Base-by-base conservation (phyloP, 2,113 vertebrate species). In the Acrocephalus arundinaceus region DNA sequence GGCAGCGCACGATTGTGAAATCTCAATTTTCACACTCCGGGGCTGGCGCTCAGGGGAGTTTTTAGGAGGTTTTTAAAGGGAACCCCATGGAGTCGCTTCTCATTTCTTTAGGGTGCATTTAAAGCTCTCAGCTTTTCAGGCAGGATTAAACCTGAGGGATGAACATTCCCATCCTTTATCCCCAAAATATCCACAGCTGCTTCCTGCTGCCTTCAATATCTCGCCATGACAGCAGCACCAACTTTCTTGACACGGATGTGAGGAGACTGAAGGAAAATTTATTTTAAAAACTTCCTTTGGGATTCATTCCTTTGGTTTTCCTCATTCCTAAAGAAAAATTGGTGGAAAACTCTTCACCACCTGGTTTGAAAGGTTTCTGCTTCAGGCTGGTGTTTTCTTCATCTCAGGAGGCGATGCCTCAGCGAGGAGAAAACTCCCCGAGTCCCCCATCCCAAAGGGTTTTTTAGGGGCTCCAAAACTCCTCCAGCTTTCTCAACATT, bases 1-100 rank as follows among this genome's bases (percentile, higher is more conserved):
- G 93, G 72, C 85, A 87, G 87, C 82, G 21, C 79, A 28, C 41
- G 46, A n/a, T 89, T 65, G 58, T 67, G 95, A 94, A 96, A 93
- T 77, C 51, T 6, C 4, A 16, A 16, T 39, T 67, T 67, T 75
- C 82, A 5, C 18, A 19, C n/a, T 6, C 48, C 11, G 62, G 83
- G 35, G 76, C 21, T 46, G 41, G 14, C 57, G 35, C 35, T 35
- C 35, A 24, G 37, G 48, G 31, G 39, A 10, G 70, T 49, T 33
- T 23, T 39, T 39, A 39, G 37, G 37, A 43, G 43, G 43, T 45
- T 45, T 45, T 45, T 17, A 18, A 39, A 15, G 39, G 77, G 10
- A 22, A 41, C 18, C 20, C 57, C 62, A 1, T 25, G 10, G 82
- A 83, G 43, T 6, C 21, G 65, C 45, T 63, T 22, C 16, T 25